phyloP scores from a whole-genome alignment of 2,888 invertebrate species.

The Gryllus longicercus region DNA sequence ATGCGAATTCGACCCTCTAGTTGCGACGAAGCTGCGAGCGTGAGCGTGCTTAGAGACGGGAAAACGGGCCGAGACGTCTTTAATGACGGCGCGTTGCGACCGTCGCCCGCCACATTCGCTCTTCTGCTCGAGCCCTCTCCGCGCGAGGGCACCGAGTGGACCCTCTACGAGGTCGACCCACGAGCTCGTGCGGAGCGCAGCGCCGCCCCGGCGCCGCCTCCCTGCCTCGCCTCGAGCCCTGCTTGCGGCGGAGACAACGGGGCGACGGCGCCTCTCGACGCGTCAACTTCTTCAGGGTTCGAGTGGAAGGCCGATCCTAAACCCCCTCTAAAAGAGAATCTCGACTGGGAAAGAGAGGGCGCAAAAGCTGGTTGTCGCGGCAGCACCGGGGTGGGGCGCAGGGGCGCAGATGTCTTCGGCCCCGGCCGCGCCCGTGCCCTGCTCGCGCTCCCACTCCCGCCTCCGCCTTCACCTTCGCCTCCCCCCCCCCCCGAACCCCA shows the following conservation, averaged over 20 bases:
- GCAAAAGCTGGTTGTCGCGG: not conserved
- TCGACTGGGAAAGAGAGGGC: not conserved
- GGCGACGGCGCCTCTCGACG: not conserved
- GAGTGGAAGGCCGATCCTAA: slow-evolving; percentile 17
- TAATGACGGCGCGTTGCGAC: not conserved
- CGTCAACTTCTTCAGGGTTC: not conserved
- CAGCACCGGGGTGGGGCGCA: not conserved
- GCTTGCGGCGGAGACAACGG: not conserved
- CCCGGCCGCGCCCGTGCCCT: not conserved
- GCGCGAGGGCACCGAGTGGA: not conserved
- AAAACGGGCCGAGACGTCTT: not conserved
- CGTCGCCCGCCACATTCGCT: not conserved
- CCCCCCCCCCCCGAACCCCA: too few relatives aligned
- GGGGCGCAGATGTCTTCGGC: not conserved
- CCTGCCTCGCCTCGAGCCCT: not conserved
- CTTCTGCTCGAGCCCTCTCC: not conserved
- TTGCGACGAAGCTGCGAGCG: not conserved
- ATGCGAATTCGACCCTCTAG: not conserved
- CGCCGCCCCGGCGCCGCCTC: too few relatives aligned
- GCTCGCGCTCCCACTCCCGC: too few relatives aligned
- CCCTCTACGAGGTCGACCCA: too few relatives aligned
- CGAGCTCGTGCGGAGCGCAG: too few relatives aligned
- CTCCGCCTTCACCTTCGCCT: too few relatives aligned
- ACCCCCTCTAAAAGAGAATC: not conserved
- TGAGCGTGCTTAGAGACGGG: not conserved